Evolutionary conservation across 2,113 vertebrate species (phyloP).

Genomic region (Cyprinodon brontotheroides): DNA sequence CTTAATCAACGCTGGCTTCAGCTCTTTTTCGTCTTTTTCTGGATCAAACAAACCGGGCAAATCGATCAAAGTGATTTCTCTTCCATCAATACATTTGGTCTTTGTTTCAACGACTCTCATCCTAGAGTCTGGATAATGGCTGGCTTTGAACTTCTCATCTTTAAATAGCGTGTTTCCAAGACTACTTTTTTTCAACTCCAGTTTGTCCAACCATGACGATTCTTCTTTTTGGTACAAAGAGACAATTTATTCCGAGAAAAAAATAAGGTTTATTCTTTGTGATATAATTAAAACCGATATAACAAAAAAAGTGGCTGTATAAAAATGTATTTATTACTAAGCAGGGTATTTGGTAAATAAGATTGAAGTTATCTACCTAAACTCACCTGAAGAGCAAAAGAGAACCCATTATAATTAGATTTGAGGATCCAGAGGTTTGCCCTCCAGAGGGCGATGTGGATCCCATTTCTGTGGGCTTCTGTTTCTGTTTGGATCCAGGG

Average conservation of each 20-base stretch:
- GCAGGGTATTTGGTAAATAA: too few relatives aligned
- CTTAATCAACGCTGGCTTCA: background rate
- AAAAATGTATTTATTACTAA: too few relatives aligned
- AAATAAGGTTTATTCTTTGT: too few relatives aligned
- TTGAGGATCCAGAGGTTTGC: too few relatives aligned
- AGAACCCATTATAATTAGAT: too few relatives aligned
- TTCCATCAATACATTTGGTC: background rate
- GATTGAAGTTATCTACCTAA: too few relatives aligned
- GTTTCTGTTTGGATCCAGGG: too few relatives aligned
- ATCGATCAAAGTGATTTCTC: constrained; percentile 37
- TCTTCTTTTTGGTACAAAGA: background rate
- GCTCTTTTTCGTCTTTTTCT: background rate
- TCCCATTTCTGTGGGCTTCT: too few relatives aligned
- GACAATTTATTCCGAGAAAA: background rate
- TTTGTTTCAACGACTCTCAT: background rate
- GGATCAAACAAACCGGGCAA: constrained; percentile 12
- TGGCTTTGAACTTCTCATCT: rapidly evolving
- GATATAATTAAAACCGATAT: too few relatives aligned
- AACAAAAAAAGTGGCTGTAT: too few relatives aligned
- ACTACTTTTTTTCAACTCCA: constrained; percentile 24
- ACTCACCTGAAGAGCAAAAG: too few relatives aligned
- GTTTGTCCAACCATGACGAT: constrained; percentile 35
- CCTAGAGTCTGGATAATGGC: background rate
- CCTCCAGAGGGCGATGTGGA: too few relatives aligned
- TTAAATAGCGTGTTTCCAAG: background rate